phyloP scores from a whole-genome alignment of 2,113 vertebrate genomes.

The Aldabrachelys gigantea region DNA sequence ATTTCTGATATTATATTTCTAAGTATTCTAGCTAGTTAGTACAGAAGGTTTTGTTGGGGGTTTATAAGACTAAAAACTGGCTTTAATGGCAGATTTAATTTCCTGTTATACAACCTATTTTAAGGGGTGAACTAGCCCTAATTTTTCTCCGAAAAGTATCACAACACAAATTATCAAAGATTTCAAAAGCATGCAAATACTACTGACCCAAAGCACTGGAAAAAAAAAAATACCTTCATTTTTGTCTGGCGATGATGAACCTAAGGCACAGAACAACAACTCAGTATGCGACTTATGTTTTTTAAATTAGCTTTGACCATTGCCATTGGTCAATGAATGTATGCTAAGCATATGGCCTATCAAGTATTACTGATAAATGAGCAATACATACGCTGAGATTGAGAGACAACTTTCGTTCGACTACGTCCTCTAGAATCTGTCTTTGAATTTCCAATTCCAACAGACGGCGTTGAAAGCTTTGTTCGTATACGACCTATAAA shows the following conservation, averaged over 20 bases:
- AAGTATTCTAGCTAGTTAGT: neutral
- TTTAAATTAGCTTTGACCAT: constrained; percentile 69
- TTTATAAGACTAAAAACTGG: constrained; percentile 51
- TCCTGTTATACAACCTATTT: neutral
- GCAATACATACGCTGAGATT: constrained; percentile 94
- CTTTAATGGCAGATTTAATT: neutral
- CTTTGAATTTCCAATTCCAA: constrained; percentile 83
- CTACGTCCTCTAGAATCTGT: constrained; percentile 93
- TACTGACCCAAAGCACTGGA: constrained; percentile 80
- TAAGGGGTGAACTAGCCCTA: constrained; percentile 61
- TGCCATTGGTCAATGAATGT: constrained; percentile 74
- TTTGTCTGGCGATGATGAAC: constrained; percentile 98
- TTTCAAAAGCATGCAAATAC: constrained; percentile 82
- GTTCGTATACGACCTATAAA: constrained; percentile 88
- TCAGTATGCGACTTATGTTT: constrained; percentile 77
- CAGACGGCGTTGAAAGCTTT: constrained; percentile 86
- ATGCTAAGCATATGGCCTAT: constrained; percentile 46
- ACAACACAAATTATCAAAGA: constrained; percentile 78
- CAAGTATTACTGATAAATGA: neutral
- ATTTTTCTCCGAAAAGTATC: constrained; percentile 72
- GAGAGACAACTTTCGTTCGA: constrained; percentile 95
- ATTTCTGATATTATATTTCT: neutral
- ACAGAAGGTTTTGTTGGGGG: neutral
- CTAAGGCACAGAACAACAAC: constrained; percentile 91
- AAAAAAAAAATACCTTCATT: constrained; percentile 93